Percentiles rank a stretch among this genome's conserved stretches.
Evolutionary conservation across 2,888 invertebrate species (phyloP).

Genomic region (Cheilosia variabilis): DNA sequence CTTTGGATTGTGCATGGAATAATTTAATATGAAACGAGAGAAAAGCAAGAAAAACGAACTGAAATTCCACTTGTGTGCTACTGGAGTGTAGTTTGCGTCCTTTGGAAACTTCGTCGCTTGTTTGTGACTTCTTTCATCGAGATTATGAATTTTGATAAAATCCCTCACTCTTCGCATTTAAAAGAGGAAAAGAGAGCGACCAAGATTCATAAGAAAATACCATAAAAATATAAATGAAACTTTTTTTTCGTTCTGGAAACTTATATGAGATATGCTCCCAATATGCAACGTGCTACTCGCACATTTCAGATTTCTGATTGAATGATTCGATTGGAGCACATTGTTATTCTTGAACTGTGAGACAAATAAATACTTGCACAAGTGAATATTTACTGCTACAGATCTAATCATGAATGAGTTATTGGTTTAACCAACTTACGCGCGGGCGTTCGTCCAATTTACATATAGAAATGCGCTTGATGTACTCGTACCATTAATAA

Average conservation of each 20-base stretch:
- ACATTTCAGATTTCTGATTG: slow-evolving; percentile 61
- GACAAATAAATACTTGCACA: slow-evolving; percentile 19
- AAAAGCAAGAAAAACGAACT: slow-evolving; percentile 52
- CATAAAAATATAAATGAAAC: slow-evolving; percentile 45
- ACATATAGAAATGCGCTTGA: slow-evolving; percentile 15
- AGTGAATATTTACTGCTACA: slow-evolving; percentile 36
- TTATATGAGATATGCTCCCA: slow-evolving; percentile 22
- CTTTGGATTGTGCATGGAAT: slow-evolving; percentile 71
- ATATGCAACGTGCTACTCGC: slow-evolving; percentile 48
- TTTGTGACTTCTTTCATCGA: slow-evolving; percentile 70
- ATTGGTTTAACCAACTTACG: slow-evolving; percentile 35
- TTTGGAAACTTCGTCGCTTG: slow-evolving; percentile 37
- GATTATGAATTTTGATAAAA: slow-evolving; percentile 73
- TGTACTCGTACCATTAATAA: slow-evolving; percentile 33
- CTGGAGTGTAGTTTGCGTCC: slow-evolving; percentile 34
- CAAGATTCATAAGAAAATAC: slow-evolving; percentile 52
- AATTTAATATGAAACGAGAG: slow-evolving; percentile 66
- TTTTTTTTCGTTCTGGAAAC: slow-evolving; percentile 23
- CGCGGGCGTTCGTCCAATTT: slow-evolving; percentile 26
- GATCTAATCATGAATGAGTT: slow-evolving; percentile 67
- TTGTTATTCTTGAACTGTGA: slow-evolving; percentile 41
- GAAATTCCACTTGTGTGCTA: slow-evolving; percentile 45
- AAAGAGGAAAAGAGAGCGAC: slow-evolving; percentile 8
- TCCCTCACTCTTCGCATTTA: slow-evolving; percentile 17
- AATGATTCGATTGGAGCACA: slow-evolving; percentile 54